Evolutionary conservation across 2,888 invertebrate genomes (phyloP).

Genomic region (Lasioglossum leucozonium): DNA sequence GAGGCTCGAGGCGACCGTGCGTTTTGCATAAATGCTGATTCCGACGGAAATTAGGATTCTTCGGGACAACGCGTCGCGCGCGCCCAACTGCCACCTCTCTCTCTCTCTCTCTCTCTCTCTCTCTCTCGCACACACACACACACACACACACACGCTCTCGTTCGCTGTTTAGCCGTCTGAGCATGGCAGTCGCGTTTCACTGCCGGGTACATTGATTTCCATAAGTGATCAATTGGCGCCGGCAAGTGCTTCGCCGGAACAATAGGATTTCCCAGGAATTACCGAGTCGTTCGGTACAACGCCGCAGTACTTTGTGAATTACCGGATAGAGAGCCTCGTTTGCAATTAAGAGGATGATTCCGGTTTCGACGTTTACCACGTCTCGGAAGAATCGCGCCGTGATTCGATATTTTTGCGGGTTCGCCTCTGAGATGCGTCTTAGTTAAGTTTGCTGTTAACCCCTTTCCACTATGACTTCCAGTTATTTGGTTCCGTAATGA

Average conservation of each 20-base stretch:
- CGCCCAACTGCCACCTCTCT: not conserved
- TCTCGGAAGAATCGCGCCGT: not conserved
- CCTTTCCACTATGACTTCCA: too few relatives aligned
- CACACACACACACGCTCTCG: too few relatives aligned
- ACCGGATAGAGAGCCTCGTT: not conserved
- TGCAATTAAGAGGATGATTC: not conserved
- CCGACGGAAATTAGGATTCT: constrained; percentile 22
- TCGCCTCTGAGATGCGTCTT: not conserved
- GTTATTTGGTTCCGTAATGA: too few relatives aligned
- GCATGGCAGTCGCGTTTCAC: not conserved
- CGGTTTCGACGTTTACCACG: not conserved
- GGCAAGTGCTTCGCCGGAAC: not conserved
- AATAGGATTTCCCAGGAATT: not conserved
- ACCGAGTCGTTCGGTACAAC: not conserved
- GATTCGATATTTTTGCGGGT: not conserved
- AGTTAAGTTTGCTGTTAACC: too few relatives aligned
- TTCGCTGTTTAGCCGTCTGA: not conserved
- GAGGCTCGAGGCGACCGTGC: constrained; percentile 9
- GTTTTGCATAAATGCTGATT: constrained; percentile 45
- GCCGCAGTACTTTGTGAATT: not conserved
- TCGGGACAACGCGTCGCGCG: constrained; percentile 16
- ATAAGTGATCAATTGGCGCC: constrained; percentile 3
- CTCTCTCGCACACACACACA: not conserved
- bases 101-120: not conserved
- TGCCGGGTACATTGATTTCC: not conserved